Evolutionary conservation across 2,113 vertebrate species (phyloP).

Genomic region (Syrrhaptes paradoxus): DNA sequence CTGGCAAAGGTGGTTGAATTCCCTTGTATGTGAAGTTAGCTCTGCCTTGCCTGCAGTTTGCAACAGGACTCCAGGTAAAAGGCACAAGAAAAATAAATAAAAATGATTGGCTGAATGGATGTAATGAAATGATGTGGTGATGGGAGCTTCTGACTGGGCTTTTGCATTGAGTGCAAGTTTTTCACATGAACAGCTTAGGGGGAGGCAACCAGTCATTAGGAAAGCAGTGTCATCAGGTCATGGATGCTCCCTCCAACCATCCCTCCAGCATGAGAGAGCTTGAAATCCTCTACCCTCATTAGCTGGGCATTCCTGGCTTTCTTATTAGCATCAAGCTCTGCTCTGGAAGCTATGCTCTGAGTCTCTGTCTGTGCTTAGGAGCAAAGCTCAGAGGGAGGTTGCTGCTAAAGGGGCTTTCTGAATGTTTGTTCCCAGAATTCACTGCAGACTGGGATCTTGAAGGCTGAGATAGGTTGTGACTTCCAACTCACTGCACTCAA

Average conservation of each 20-base stretch:
- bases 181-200: neutral
- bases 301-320: neutral
- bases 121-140: neutral
- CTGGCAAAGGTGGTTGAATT: neutral
- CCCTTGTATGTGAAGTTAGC: neutral
- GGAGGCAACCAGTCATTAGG: neutral
- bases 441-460: neutral
- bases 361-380: neutral
- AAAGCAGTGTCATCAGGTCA: neutral
- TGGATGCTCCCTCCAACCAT: neutral
- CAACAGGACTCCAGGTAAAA: neutral
- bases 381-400: neutral
- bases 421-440: neutral
- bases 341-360: neutral
- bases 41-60: neutral
- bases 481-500: neutral
- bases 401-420: neutral
- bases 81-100: neutral
- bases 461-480: neutral
- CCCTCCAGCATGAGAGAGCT: neutral
- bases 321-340: neutral
- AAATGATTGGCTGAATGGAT: neutral
- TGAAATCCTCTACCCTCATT: neutral
- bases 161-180: neutral
- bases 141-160: neutral